Conservation (phyloP, 2,888 invertebrate species). For the Anticlea derivata region DNA sequence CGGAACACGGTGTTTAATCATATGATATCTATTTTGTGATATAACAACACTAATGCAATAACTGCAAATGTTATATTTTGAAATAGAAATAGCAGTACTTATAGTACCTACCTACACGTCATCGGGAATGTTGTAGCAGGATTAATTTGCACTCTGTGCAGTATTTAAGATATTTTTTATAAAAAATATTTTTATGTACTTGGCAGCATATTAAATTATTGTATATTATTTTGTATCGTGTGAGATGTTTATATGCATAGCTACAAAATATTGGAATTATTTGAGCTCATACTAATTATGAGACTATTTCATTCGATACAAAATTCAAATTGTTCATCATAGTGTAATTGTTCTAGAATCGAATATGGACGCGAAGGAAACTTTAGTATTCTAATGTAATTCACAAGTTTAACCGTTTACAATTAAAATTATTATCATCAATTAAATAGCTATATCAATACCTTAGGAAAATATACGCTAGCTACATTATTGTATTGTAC, state of each 20-base stretch:
- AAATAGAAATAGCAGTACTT: constrained; percentile 21
- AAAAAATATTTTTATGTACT: constrained; percentile 30
- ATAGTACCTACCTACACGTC: constrained; percentile 22
- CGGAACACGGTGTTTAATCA: too few species aligned
- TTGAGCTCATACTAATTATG: neutral
- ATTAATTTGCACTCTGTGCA: constrained; percentile 30
- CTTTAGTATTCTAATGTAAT: constrained; percentile 35
- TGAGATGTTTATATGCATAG: constrained; percentile 9
- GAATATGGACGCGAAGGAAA: constrained; percentile 34
- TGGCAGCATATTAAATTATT: constrained; percentile 31
- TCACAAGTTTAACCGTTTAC: constrained; percentile 32
- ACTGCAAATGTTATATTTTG: constrained; percentile 23
- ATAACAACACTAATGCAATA: constrained; percentile 23
- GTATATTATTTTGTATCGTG: constrained; percentile 27
- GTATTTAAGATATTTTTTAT: constrained; percentile 35
- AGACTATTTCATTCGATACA: constrained; percentile 26
- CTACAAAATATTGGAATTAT: neutral
- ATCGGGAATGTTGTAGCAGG: constrained; percentile 26
- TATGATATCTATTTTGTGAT: constrained; percentile 20
- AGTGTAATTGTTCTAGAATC: constrained; percentile 29
- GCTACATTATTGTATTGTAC: constrained; percentile 54
- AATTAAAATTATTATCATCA: constrained; percentile 37
- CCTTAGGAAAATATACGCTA: constrained; percentile 60
- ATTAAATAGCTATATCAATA: constrained; percentile 51
- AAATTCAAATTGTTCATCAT: constrained; percentile 19